A percentile compares a stretch with the other conserved stretches of the same genome.
phyloP scores from a whole-genome alignment of 1,140 invertebrate genomes.

The Psix sp. region DNA sequence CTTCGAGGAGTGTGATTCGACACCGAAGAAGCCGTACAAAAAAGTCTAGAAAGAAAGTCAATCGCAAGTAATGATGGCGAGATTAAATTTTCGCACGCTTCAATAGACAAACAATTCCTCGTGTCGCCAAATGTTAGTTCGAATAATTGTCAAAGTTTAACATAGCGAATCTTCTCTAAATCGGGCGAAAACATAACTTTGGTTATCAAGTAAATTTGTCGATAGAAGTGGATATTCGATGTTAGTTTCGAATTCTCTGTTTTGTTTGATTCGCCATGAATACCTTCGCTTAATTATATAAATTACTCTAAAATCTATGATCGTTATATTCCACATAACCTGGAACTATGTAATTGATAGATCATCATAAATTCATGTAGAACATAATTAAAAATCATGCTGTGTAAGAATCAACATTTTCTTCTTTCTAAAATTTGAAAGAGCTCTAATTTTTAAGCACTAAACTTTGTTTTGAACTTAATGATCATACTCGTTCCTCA shows the following conservation, averaged over 20 bases:
- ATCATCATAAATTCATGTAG: too few relatives aligned
- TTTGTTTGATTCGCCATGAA: constrained; percentile 64
- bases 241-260: constrained; percentile 59
- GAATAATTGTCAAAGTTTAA: constrained; percentile 35
- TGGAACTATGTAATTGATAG: too few relatives aligned
- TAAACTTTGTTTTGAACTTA: constrained; percentile 27
- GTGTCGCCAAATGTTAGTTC: constrained; percentile 10
- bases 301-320: too few relatives aligned
- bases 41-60: constrained; percentile 8
- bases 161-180: constrained; percentile 4
- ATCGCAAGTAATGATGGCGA: constrained; percentile 6
- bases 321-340: too few relatives aligned
- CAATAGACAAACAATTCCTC: constrained; percentile 13
- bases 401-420: too few relatives aligned
- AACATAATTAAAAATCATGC: too few relatives aligned
- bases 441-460: too few relatives aligned
- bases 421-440: too few relatives aligned
- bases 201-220: constrained; percentile 41
- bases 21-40: constrained; percentile 36
- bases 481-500: constrained; percentile 23
- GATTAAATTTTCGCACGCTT: constrained; percentile 7
- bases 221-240: constrained; percentile 24
- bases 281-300: too few relatives aligned
- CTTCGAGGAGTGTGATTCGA: constrained; percentile 21
- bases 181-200: constrained; percentile 39